A percentile compares a stretch with the other conserved stretches of the same genome.
Evolutionary conservation across 2,113 vertebrate species (phyloP).

Genomic region (Circaetus cinerascens): DNA sequence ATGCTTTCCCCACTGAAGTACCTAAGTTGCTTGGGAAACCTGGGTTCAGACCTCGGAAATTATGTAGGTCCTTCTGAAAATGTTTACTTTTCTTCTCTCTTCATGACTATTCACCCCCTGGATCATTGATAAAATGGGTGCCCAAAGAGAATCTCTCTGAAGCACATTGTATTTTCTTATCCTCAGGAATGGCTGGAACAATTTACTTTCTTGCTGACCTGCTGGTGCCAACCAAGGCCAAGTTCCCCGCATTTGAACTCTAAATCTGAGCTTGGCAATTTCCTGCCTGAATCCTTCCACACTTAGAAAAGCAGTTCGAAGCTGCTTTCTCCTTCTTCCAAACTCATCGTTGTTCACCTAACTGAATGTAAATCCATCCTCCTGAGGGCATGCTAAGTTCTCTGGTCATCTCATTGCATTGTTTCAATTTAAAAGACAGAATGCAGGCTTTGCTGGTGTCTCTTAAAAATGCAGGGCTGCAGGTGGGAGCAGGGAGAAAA

Average conservation of each 20-base stretch:
- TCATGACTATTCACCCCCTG: not conserved
- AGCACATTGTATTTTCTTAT: not conserved
- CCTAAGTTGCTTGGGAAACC: not conserved
- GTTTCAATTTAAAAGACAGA: not conserved
- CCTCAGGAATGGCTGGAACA: slow-evolving; percentile 93
- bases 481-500: not conserved
- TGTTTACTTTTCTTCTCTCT: not conserved
- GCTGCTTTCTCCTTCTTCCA: not conserved
- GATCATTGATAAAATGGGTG: not conserved
- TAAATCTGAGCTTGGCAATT: slow-evolving; percentile 54
- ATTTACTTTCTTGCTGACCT: slow-evolving; percentile 95
- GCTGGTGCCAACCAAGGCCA: slow-evolving; percentile 85
- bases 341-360: not conserved
- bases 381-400: not conserved
- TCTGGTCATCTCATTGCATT: not conserved
- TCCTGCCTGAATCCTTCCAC: not conserved
- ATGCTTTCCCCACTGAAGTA: not conserved
- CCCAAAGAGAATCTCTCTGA: not conserved
- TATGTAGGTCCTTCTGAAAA: not conserved
- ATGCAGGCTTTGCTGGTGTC: not conserved
- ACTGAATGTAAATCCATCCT: not conserved
- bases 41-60: not conserved
- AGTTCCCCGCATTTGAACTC: slow-evolving; percentile 92
- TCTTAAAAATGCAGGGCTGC: not conserved
- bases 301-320: not conserved